Percentiles rank a stretch among this genome's conserved stretches.
phyloP scores from a whole-genome alignment of 2,888 invertebrate genomes.

The Archips xylosteana region DNA sequence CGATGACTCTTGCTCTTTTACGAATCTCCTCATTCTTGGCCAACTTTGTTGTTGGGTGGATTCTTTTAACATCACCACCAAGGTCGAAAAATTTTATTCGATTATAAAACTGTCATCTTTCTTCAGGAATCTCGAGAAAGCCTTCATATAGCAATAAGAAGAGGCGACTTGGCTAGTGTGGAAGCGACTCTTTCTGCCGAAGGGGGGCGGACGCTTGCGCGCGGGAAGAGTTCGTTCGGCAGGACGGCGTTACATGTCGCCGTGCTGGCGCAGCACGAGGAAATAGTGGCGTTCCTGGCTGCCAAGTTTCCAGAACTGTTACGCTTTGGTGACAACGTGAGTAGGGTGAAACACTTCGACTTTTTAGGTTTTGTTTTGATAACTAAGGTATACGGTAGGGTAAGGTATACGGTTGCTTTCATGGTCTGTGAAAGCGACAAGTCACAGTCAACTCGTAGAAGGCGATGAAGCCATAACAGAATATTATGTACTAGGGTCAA shows the following conservation, averaged over 20 bases:
- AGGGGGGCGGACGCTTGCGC: slow-evolving; percentile 72
- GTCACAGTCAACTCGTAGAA: too few species aligned
- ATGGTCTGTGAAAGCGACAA: too few species aligned
- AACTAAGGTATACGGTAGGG: too few species aligned
- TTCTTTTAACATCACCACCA: too few species aligned
- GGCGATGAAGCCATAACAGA: too few species aligned
- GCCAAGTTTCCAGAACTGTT: slow-evolving; percentile 90
- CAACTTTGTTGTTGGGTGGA: too few species aligned
- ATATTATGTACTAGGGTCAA: too few species aligned
- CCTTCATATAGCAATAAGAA: slow-evolving; percentile 89
- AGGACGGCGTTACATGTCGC: slow-evolving; percentile 94
- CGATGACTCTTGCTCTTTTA: too few species aligned
- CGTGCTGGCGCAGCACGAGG: slow-evolving; percentile 92
- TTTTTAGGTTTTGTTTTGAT: too few species aligned
- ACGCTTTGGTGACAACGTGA: slow-evolving; percentile 94
- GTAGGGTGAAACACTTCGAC: slow-evolving; percentile 51
- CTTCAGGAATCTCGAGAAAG: slow-evolving; percentile 90
- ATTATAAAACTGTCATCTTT: not conserved
- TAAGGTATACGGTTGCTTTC: too few species aligned
- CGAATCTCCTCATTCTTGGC: too few species aligned
- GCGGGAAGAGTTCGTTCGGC: slow-evolving; percentile 88
- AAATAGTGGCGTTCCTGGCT: slow-evolving; percentile 92
- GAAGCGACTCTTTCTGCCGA: slow-evolving; percentile 84
- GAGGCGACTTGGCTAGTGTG: slow-evolving; percentile 86
- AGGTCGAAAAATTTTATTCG: too few species aligned